Percentiles rank a stretch among this genome's conserved stretches.
Conservation (phyloP, 2,113 vertebrate genomes). For the Osmerus eperlanus region DNA sequence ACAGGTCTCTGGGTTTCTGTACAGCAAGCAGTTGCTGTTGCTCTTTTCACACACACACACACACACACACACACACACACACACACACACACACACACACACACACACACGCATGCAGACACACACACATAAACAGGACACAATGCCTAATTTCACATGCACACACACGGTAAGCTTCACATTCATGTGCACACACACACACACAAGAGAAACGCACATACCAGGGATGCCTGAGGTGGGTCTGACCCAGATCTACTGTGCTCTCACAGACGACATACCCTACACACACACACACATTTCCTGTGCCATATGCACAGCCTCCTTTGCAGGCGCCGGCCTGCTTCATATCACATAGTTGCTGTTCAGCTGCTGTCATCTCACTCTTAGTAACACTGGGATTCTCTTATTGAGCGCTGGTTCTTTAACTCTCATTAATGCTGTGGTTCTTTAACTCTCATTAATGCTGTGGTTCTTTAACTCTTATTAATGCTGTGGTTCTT, state of each 20-base stretch:
- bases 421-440: too few species aligned
- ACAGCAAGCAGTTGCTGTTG: too few species aligned
- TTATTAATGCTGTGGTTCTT: too few species aligned
- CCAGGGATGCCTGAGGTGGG: constrained; percentile 64
- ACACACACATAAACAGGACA: not conserved
- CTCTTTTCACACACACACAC: too few species aligned
- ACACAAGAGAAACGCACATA: constrained; percentile 44
- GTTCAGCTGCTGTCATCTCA: not conserved
- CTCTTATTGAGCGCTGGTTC: too few species aligned
- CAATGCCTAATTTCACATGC: not conserved
- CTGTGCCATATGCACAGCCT: constrained; percentile 9
- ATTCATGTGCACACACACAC: constrained; percentile 6
- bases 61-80: not conserved
- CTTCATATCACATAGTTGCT: constrained; percentile 28
- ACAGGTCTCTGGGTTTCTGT: too few species aligned
- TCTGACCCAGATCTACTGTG: constrained; percentile 63
- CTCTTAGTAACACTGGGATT: too few species aligned
- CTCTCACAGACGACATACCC: constrained; percentile 19
- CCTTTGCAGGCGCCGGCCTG: constrained; percentile 38
- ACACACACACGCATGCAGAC: constrained; percentile 10
- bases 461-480: too few species aligned
- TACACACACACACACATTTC: constrained; percentile 17
- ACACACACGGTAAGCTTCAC: not conserved
- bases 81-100: not conserved
- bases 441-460: too few species aligned